Base-by-base conservation (phyloP, 2,888 invertebrate genomes). In the Caenorhabditis sp. region DNA sequence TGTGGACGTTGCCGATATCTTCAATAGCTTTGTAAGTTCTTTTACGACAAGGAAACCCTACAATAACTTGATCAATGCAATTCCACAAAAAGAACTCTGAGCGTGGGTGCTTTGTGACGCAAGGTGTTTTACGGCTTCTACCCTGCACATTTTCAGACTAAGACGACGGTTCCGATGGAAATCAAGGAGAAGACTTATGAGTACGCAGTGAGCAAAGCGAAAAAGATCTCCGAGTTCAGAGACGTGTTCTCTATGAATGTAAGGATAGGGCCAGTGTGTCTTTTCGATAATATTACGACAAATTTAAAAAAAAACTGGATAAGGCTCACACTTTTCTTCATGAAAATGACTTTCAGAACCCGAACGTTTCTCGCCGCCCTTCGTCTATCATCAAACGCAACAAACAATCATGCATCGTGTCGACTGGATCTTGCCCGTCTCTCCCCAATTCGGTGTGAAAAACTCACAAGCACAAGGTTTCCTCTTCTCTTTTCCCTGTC, bases 21-120 rank as follows among this genome's bases (percentile, higher is more conserved):
- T 52, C 35, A 52, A 35, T 13, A 52, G 35, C 52, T 52, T 35
- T 22, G 52, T 52, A n/a, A 52, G 52, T n/a, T n/a, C 9, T 32
- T 32, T 32, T 32, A n/a, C n/a, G n/a, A n/a, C n/a, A n/a, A n/a
- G n/a, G n/a, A n/a, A n/a, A n/a, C 9, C 32, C 9, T 9, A 32
- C 32, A 6, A 32, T 32, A 8, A 32, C 9, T 32, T 32, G 9
- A 8, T 32, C 6, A 9, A 32, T 32, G 32, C 9, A 9, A 32
- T n/a, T n/a, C n/a, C n/a, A n/a, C n/a, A n/a, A n/a, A n/a, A n/a
- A n/a, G n/a, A n/a, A n/a, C n/a, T n/a, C n/a, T n/a, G n/a, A n/a
- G n/a, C n/a, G n/a, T n/a, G n/a, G n/a, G n/a, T n/a, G n/a, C n/a
- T n/a, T n/a, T n/a, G n/a, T n/a, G n/a, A n/a, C n/a, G n/a, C n/a